These are phyloP conservation scores for Ennomos fuscantarius DNA, from an alignment of 2,888 invertebrate genomes.

Conservation along the genomic window DNA sequence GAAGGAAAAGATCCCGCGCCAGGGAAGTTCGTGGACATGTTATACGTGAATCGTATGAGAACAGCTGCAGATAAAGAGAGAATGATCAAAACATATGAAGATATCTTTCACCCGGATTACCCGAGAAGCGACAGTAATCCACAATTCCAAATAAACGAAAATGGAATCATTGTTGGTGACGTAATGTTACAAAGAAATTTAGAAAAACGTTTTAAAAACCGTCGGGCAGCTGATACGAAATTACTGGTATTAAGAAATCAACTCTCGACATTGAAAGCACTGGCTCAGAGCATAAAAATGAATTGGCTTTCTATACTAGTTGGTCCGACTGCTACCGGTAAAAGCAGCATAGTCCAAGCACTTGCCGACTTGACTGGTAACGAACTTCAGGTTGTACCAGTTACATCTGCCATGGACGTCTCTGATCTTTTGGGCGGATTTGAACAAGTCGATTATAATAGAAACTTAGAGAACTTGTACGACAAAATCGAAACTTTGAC, in stretches of 20 bases:
- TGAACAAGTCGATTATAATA: conserved; percentile 94
- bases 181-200: conserved; percentile 76
- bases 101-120: conserved; percentile 77
- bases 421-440: conserved; percentile 98
- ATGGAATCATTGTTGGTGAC: conserved; percentile 88
- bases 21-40: conserved; percentile 89
- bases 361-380: conserved; percentile 91
- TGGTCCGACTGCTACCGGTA: conserved; percentile 91
- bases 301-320: conserved; percentile 97
- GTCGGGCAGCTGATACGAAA: conserved; percentile 64
- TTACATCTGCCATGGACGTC: conserved; percentile 97
- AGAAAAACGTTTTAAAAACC: conserved; percentile 67
- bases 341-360: conserved; percentile 91
- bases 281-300: conserved; percentile 95
- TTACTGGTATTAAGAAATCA: conserved; percentile 85
- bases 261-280: conserved; percentile 88
- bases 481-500: conserved; percentile 84
- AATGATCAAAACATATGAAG: conserved; percentile 83
- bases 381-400: conserved; percentile 89
- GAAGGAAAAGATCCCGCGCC: conserved; percentile 65
- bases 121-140: conserved; percentile 83
- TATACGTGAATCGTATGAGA: conserved; percentile 96
- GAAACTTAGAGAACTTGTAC: conserved; percentile 89
- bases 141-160: conserved; percentile 84
- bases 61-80: conserved; percentile 90